phyloP scores from a whole-genome alignment of 2,113 vertebrate genomes.

The Sturnira hondurensis region DNA sequence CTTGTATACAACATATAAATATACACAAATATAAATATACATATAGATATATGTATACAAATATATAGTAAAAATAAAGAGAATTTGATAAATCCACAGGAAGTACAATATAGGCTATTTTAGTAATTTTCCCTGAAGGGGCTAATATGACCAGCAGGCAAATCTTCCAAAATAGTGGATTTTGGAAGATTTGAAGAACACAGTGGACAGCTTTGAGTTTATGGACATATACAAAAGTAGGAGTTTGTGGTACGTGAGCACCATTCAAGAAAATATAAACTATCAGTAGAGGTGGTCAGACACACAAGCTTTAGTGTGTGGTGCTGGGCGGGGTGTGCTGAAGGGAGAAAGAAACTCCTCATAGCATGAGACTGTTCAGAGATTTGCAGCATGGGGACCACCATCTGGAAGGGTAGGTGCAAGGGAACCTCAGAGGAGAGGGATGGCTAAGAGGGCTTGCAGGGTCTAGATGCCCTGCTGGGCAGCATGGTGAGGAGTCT shows the following conservation, averaged over 20 bases:
- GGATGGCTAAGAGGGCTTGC: not conserved
- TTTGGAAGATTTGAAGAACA: not conserved
- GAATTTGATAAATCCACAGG: not conserved
- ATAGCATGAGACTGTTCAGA: not conserved
- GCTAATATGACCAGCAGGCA: not conserved
- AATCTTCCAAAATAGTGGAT: not conserved
- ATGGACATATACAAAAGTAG: not conserved
- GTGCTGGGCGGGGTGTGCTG: not conserved
- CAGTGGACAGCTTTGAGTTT: not conserved
- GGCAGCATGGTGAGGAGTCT: not conserved
- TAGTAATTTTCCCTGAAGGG: not conserved
- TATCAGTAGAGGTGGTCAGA: not conserved
- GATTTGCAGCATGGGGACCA: not conserved
- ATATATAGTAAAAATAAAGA: not conserved
- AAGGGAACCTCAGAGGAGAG: not conserved
- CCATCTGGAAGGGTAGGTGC: too few species aligned
- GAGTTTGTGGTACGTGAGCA: not conserved
- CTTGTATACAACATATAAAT: not conserved
- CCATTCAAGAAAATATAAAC: not conserved
- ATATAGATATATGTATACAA: not conserved
- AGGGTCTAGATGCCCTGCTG: too few species aligned
- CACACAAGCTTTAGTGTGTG: not conserved
- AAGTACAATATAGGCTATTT: not conserved
- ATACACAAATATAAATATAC: not conserved
- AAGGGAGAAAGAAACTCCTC: not conserved